Base-by-base conservation (phyloP, 2,888 invertebrate species). In the Polylopha cassiicola region DNA sequence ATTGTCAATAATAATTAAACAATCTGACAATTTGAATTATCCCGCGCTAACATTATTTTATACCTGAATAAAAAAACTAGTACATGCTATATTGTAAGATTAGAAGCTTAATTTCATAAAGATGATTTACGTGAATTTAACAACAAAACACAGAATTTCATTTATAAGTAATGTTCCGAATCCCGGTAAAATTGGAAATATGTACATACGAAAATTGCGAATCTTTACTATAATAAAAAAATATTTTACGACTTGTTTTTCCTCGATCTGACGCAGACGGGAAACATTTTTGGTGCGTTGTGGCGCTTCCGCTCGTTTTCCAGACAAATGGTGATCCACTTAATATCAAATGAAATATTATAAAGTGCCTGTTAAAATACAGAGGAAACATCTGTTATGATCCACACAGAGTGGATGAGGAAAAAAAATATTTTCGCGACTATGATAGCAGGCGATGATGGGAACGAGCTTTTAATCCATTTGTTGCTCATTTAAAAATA, bases 341-440 rank as follows among this genome's bases (percentile, higher is more conserved):
- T 53, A 46, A 48, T 48, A 58, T 51, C 53, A 56, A 51, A 50
- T 26, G 39, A 50, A 31, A 37, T 26, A 24, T 29, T 24, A 59
- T 55, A 56, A 55, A 59, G 50, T 55, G 27, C n/a, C 52, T 54
- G 51, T 55, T 53, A 58, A 56, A 61, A 55, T 59, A 47, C 57
- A 62, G 53, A 63, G 61, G 61, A 63, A 69, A 66, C 64, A 68
- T 67, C 54, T 65, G 68, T 58, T 66, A 59, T 55, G 58, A 50
- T 48, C 43, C 48, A 46, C 48, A 42, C 43, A 45, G 37, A 39
- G 27, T 39, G 47, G 33, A 53, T 51, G 38, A 50, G 39, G 44
- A 48, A 21, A 28, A 13, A 30, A 50, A 49, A 43, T 39, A 53
- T 51, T 49, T 50, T 53, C 32, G 44, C 46, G 39, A 34, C 27